Conservation (phyloP, 1,140 invertebrate species). For the Calliphora vicina region DNA sequence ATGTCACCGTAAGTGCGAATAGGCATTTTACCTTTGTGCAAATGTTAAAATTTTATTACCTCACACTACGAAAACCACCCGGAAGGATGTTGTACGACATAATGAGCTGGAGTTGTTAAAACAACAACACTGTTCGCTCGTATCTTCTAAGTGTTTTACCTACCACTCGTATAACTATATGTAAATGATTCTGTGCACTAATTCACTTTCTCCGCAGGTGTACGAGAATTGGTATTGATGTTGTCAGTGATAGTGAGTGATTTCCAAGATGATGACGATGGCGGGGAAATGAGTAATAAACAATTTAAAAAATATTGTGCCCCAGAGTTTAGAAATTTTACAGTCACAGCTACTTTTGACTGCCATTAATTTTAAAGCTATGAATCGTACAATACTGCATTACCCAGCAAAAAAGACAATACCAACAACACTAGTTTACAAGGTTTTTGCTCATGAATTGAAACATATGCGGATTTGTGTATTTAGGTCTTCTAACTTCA, state of each 20-base stretch:
- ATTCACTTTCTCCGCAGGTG: no score
- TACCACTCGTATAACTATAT: no score
- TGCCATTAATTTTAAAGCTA: no score
- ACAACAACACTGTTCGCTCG: no score
- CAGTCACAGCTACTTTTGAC: background rate
- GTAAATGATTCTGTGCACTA: no score
- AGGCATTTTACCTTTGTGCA: background rate
- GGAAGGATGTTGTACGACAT: background rate
- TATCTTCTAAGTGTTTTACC: no score
- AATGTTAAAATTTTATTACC: background rate
- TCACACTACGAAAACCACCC: background rate
- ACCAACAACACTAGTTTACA: no score
- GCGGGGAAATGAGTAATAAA: background rate
- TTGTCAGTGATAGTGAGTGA: background rate
- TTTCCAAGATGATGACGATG: background rate
- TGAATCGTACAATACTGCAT: no score
- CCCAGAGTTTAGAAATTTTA: background rate
- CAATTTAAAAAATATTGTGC: background rate
- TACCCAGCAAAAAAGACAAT: no score
- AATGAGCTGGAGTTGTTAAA: background rate
- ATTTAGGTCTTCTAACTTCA: no score
- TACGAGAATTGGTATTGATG: background rate
- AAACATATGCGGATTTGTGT: no score
- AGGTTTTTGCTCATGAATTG: no score
- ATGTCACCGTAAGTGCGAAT: slow-evolving; percentile 2